These are phyloP conservation scores for Montipora foliosa DNA, from an alignment of 64 coral and sea anemone genomes.

Conservation along the genomic window DNA sequence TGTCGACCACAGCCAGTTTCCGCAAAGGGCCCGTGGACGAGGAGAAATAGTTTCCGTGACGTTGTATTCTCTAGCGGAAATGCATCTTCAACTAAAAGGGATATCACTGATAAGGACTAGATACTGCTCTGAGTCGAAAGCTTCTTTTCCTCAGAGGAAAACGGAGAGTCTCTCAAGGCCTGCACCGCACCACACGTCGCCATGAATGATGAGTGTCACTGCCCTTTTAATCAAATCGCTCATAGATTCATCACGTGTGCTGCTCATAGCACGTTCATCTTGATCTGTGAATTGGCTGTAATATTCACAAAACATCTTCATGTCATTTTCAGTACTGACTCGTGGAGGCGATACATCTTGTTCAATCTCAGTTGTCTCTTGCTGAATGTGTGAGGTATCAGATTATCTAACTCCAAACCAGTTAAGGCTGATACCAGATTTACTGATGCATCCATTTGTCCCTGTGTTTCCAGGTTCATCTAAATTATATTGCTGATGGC, in stretches of 20 bases:
- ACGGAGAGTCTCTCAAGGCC: not conserved
- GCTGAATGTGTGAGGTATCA: too few relatives aligned
- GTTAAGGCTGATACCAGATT: not conserved
- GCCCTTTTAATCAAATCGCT: conserved; percentile 49
- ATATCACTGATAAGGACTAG: not conserved
- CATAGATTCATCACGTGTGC: conserved; percentile 22
- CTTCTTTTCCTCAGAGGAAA: conserved; percentile 4
- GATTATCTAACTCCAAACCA: not conserved
- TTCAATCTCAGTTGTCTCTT: too few relatives aligned
- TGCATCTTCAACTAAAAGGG: not conserved
- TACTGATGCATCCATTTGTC: not conserved
- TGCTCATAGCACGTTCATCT: not conserved
- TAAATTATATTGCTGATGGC: not conserved
- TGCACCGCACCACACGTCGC: not conserved
- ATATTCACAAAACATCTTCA: not conserved
- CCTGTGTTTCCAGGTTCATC: not conserved
- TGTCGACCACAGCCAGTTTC: conserved; percentile 34
- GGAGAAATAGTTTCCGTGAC: not conserved
- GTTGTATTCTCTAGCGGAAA: not conserved
- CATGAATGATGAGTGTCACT: conserved; percentile 19
- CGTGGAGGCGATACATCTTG: too few relatives aligned
- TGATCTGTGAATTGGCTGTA: not conserved
- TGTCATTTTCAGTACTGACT: not conserved
- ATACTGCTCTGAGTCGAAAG: not conserved
- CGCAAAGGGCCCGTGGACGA: not conserved